A percentile compares a stretch with the other conserved stretches of the same genome.
Evolutionary conservation across 1,140 invertebrate species (phyloP).

Genomic region (Trichomalopsis sarcophagae): DNA sequence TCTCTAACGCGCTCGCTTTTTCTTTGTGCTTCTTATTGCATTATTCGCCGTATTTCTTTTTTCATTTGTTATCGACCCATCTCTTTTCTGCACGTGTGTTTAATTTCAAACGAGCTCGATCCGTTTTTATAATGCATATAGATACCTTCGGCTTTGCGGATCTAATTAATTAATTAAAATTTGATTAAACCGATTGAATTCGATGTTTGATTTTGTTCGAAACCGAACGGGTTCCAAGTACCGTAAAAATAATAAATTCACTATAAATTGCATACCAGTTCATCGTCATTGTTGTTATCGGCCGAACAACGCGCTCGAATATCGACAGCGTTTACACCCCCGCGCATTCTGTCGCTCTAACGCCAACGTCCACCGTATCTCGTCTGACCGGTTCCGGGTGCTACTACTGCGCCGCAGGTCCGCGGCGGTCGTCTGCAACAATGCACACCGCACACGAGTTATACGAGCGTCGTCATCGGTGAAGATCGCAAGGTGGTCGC

Average conservation of each 20-base stretch:
- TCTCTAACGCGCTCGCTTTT: not conserved
- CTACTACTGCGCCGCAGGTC: not conserved
- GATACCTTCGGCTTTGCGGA: too few relatives aligned
- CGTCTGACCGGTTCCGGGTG: not conserved
- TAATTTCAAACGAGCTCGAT: not conserved
- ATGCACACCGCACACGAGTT: not conserved
- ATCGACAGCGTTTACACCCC: too few relatives aligned
- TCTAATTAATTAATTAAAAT: too few relatives aligned
- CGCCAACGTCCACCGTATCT: not conserved
- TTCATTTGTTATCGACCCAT: not conserved
- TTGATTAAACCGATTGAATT: too few relatives aligned
- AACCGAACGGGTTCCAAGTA: too few relatives aligned
- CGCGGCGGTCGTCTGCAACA: not conserved
- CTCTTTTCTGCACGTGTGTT: not conserved
- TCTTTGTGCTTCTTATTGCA: not conserved
- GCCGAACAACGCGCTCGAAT: too few relatives aligned
- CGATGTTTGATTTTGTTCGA: too few relatives aligned
- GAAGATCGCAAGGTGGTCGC: not conserved
- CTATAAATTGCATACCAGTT: too few relatives aligned
- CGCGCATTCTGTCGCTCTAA: too few relatives aligned
- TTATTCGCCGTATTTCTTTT: not conserved
- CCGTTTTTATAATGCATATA: not conserved
- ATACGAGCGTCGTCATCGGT: constrained; percentile 7
- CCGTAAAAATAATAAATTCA: too few relatives aligned
- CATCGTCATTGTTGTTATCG: too few relatives aligned